Percentiles rank a stretch among this genome's conserved stretches.
These are phyloP conservation scores for Oreochromis mossambicus DNA, from an alignment of 2,797 vertebrate genomes.

Conservation along the genomic window DNA sequence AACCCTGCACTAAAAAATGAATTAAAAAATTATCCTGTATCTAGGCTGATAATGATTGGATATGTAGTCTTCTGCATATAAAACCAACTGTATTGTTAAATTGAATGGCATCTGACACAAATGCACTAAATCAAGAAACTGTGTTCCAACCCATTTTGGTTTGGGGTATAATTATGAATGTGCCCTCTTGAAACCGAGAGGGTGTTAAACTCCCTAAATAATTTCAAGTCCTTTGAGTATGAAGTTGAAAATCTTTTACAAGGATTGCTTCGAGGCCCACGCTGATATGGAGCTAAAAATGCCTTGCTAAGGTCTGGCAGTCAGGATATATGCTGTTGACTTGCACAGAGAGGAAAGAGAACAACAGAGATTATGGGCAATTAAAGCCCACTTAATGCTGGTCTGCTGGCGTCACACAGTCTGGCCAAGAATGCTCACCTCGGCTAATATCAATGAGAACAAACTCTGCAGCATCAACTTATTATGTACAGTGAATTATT, in stretches of 20 bases:
- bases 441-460: conserved; percentile 73
- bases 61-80: neutral
- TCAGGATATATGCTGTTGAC: conserved; percentile 54
- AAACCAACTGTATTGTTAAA: conserved; percentile 10
- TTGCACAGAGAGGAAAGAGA: conserved; percentile 53
- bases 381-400: conserved; percentile 71
- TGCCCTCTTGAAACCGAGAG: neutral
- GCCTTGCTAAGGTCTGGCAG: conserved; percentile 47
- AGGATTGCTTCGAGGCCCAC: conserved; percentile 14
- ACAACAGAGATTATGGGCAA: conserved; percentile 66
- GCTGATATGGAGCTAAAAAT: conserved; percentile 39
- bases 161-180: neutral
- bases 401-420: conserved; percentile 70
- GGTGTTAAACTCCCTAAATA: neutral
- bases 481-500: conserved; percentile 75
- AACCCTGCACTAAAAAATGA: neutral
- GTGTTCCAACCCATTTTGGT: neutral
- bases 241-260: conserved; percentile 29
- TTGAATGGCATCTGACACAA: conserved; percentile 34
- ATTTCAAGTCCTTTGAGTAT: conserved; percentile 21
- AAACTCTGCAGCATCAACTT: conserved; percentile 68
- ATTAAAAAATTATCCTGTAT: neutral
- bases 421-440: conserved; percentile 72
- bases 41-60: neutral
- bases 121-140: conserved; percentile 6